Base-by-base conservation (phyloP, 2,797 vertebrate species). In the Pelochelys cantorii region DNA sequence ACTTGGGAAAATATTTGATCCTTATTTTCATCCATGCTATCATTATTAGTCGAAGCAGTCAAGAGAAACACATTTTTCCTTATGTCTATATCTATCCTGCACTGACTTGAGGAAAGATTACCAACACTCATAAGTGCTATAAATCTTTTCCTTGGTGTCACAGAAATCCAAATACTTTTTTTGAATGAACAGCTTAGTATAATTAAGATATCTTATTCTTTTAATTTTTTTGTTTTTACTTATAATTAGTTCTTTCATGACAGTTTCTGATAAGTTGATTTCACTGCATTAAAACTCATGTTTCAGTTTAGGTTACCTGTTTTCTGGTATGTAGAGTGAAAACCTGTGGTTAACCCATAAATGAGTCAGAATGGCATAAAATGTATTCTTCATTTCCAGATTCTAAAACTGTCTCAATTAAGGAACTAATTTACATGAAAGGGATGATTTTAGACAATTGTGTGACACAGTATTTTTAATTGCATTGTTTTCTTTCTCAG, bases 401-500 rank as follows among this genome's bases (percentile, higher is more conserved):
- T 37, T 68, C 65, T 71, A 71, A 71, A 9, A 71, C 77, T 65
- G 29, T 91, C 48, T 81, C 53, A 87, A 86, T 91, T 92, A 92
- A 85, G 81, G 87, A 81, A n/a, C 5, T 4, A 25, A 83, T 84
- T 11, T 94, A 83, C 89, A 74, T 79, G 79, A 31, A 7, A 27
- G 8, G 42, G 3, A 34, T 4, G 1, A 91, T 89, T 86, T 37
- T 55, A 92, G 68, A 48, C 75, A 95, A 22, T 75, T 91, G 87
- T 95, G 89, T 93, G 86, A 92, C 86, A 34, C 31, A 7, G 4
- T 79, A 2, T 88, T 62, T 87, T 88, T 94, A 93, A 96, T 93
- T 95, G 56, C 95, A 85, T 93, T 80, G 3, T 95, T 97, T 96
- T 89, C 25, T 55, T 97, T 97, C 87, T 96, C 92, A 98, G 98